phyloP scores from a whole-genome alignment of 1,140 invertebrate species.

The Drosophila sturtevanti region DNA sequence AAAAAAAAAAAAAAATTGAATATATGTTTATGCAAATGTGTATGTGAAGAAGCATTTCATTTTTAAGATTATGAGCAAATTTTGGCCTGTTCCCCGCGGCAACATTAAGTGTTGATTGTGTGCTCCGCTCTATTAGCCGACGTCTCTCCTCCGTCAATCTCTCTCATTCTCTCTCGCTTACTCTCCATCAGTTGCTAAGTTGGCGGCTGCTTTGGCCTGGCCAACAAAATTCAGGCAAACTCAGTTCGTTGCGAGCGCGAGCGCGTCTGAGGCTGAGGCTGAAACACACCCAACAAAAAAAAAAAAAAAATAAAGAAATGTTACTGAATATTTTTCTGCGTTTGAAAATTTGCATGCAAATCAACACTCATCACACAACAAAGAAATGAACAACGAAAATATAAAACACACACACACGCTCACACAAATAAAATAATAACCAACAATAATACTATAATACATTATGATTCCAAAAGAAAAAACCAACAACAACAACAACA shows the following conservation, averaged over 20 bases:
- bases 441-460: conserved; percentile 23
- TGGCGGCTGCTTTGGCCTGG: conserved; percentile 47
- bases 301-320: conserved; percentile 20
- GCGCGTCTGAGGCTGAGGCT: conserved; percentile 71
- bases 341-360: conserved; percentile 65
- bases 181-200: conserved; percentile 27
- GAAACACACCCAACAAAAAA: neutral
- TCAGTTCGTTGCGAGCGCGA: conserved; percentile 74
- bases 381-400: conserved; percentile 26
- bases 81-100: conserved; percentile 73
- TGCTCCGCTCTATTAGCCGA: conserved; percentile 73
- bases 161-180: neutral
- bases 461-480: neutral
- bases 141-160: conserved; percentile 27
- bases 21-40: conserved; percentile 29
- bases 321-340: conserved; percentile 48
- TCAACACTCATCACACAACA: conserved; percentile 35
- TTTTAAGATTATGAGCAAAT: conserved; percentile 75
- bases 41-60: conserved; percentile 55
- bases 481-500: too few species aligned
- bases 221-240: conserved; percentile 61
- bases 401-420: conserved; percentile 19
- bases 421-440: conserved; percentile 10
- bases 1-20: conserved; percentile 45
- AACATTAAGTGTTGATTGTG: conserved; percentile 79